These are phyloP conservation scores for Eubucco bourcierii DNA, from an alignment of 2,113 vertebrate genomes.

Conservation along the genomic window DNA sequence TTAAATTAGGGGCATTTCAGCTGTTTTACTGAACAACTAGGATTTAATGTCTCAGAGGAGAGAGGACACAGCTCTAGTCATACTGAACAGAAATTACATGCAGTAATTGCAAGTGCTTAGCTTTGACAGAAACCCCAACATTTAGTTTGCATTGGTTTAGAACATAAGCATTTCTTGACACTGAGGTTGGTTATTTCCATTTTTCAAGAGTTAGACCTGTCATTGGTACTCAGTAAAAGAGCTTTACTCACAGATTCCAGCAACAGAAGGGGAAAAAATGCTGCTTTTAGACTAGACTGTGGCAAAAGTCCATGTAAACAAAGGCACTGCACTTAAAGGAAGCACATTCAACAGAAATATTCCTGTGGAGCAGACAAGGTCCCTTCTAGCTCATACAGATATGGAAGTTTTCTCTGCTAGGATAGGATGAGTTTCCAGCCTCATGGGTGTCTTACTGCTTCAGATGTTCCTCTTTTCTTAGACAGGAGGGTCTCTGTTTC, in stretches of 20 bases:
- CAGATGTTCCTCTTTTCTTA: neutral
- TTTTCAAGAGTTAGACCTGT: neutral
- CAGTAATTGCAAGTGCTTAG: neutral
- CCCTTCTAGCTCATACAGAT: neutral
- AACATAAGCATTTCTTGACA: neutral
- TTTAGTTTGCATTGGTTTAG: neutral
- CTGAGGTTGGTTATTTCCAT: neutral
- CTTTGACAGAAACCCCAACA: neutral
- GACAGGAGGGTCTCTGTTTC: neutral
- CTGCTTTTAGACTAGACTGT: neutral
- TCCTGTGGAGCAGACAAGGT: neutral
- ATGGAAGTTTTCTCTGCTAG: neutral
- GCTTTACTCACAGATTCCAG: neutral
- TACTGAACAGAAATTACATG: neutral
- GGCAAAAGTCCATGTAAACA: neutral
- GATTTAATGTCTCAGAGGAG: neutral
- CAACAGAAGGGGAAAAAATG: neutral
- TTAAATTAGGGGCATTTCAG: neutral
- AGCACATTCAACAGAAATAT: fast-evolving
- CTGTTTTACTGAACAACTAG: neutral
- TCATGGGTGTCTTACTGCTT: neutral
- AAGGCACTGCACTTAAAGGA: neutral
- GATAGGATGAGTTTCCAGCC: neutral
- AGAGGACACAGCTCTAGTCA: neutral
- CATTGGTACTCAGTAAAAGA: neutral